Conservation (phyloP, 1,140 invertebrate genomes). For the Cotesia typhae region DNA sequence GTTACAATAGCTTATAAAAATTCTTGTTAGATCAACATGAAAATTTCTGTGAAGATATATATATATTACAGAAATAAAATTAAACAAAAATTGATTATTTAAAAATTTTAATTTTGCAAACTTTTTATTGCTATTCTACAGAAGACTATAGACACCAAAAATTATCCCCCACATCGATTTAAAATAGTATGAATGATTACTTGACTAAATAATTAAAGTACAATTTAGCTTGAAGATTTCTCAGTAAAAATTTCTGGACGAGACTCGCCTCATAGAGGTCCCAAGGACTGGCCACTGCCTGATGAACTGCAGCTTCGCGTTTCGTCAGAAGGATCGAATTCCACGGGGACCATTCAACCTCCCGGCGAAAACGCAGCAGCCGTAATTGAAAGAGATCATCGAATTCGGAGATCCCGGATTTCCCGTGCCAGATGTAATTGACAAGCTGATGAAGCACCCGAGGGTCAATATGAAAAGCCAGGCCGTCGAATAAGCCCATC, state of each 20-base stretch:
- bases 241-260: constrained; percentile 52
- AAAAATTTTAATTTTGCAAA: too few relatives aligned
- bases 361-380: constrained; percentile 68
- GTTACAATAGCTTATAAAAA: too few relatives aligned
- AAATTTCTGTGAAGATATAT: too few relatives aligned
- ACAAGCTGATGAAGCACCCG: constrained; percentile 72
- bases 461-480: constrained; percentile 71
- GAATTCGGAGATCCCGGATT: constrained; percentile 73
- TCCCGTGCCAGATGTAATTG: constrained; percentile 73
- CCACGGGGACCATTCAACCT: constrained; percentile 75
- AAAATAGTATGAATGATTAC: background rate
- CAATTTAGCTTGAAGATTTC: constrained; percentile 59
- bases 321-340: constrained; percentile 73
- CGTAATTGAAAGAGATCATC: constrained; percentile 69
- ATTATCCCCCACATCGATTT: too few relatives aligned
- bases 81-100: too few relatives aligned
- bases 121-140: too few relatives aligned
- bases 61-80: too few relatives aligned
- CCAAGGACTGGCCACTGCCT: constrained; percentile 42
- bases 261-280: constrained; percentile 54
- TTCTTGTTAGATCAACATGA: too few relatives aligned
- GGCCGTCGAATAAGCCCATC: constrained; percentile 59
- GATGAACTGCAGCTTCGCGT: constrained; percentile 71
- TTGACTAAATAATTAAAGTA: constrained; percentile 44
- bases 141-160: too few relatives aligned